These are phyloP conservation scores for Neodiprion fabricii DNA, from an alignment of 1,140 invertebrate genomes.

Conservation along the genomic window DNA sequence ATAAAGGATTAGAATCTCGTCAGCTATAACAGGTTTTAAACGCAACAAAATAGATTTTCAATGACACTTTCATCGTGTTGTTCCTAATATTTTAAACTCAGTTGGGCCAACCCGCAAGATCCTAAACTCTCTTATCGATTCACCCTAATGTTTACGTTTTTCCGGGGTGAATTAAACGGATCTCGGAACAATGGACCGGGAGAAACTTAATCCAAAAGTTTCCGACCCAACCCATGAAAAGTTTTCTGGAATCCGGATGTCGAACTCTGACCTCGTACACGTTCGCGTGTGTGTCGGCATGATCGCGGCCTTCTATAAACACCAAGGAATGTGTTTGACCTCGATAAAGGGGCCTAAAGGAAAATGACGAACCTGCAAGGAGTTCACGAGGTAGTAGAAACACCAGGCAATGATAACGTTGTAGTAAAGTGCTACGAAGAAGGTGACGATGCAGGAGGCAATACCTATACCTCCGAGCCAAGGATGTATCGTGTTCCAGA, in stretches of 20 bases:
- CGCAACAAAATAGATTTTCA: no score
- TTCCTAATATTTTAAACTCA: neutral
- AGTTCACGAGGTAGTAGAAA: slow-evolving; percentile 94
- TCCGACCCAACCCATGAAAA: no score
- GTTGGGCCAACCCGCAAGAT: neutral
- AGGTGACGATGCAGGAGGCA: slow-evolving; percentile 89
- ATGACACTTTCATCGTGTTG: neutral
- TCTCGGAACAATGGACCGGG: no score
- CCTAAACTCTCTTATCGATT: no score
- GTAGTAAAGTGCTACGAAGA: slow-evolving; percentile 94
- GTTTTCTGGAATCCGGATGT: no score
- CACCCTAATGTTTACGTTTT: no score
- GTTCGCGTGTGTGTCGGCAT: neutral
- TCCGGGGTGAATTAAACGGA: no score
- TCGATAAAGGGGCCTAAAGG: slow-evolving; percentile 8
- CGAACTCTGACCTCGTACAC: neutral
- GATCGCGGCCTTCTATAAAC: no score
- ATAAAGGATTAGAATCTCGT: no score
- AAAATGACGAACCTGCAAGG: slow-evolving; percentile 73
- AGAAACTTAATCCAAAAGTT: no score
- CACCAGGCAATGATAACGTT: slow-evolving; percentile 99
- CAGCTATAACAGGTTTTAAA: no score
- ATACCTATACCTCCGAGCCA: slow-evolving; percentile 91
- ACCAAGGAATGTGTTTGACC: no score
- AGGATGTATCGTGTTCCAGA: slow-evolving; percentile 94